Base-by-base conservation (phyloP, 2,888 invertebrate species). In the Drosophila falleni region DNA sequence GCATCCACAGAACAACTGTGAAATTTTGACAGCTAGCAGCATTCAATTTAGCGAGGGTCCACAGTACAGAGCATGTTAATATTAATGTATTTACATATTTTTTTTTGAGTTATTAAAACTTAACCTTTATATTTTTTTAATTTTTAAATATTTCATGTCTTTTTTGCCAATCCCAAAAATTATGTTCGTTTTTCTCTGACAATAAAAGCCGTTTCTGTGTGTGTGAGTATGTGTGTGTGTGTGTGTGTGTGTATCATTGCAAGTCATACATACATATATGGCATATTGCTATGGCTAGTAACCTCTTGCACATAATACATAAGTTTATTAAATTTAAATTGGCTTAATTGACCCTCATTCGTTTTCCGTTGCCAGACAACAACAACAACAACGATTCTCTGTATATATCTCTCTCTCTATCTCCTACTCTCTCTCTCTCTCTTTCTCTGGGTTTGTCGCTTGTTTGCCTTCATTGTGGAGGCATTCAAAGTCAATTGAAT, bases 281-380 rank as follows among this genome's bases (percentile, higher is more conserved):
- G 65, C 77, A 77, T 82, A 74, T 80, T 76, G 81, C 75, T 56
- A 41, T 85, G 80, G 89, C 83, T 86, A 75, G 89, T 88, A 86
- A 85, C 89, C 84, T 85, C 84, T 90, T 91, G 91, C 91, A 90
- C 90, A 92, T 91, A 91, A 92, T 85, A 85, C 84, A 85, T 92
- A 92, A 91, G 90, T 92, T 92, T 92, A 92, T 93, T 92, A 92
- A 92, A 92, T 93, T 92, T 92, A 92, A 92, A 92, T 92, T 92
- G 92, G 89, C 92, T 92, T 92, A 92, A 92, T 92, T 92, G 92
- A 92, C 92, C 93, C 91, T 90, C 91, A 90, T 91, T 90, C 89
- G 87, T 82, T 87, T 86, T 89, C 87, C 89, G 84, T 77, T 87
- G 83, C 59, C 74, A 77, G 80, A 71, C 74, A 70, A 62, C 71